Conservation (phyloP, 2,113 vertebrate species). For the Eurypyga helias region DNA sequence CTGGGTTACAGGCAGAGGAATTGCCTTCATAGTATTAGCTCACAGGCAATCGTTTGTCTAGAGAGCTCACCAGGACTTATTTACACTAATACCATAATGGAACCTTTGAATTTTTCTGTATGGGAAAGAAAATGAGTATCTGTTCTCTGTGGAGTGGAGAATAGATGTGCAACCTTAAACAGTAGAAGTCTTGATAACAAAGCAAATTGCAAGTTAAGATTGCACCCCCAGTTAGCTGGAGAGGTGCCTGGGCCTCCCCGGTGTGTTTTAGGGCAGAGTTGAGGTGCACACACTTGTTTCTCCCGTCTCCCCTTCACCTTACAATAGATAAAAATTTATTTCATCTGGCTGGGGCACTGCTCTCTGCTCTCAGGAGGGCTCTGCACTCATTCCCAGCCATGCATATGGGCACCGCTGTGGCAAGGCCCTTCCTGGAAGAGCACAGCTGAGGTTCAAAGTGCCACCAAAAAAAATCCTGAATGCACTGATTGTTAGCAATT, state of each 20-base stretch:
- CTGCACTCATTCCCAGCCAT: not conserved
- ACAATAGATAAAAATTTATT: not conserved
- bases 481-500: not conserved
- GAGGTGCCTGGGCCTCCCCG: not conserved
- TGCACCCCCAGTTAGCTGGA: not conserved
- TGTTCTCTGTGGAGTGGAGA: not conserved
- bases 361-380: not conserved
- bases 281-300: not conserved
- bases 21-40: not conserved
- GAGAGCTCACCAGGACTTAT: not conserved
- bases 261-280: not conserved
- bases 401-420: accelerated
- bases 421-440: not conserved
- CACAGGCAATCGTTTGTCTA: not conserved
- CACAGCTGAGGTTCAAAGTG: not conserved
- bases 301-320: not conserved
- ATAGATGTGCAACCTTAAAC: not conserved
- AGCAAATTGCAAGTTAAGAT: not conserved
- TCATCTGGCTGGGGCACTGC: not conserved
- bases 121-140: not conserved
- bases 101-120: not conserved
- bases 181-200: not conserved
- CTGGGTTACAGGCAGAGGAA: not conserved
- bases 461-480: not conserved
- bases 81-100: not conserved